Conservation (phyloP, 2,113 vertebrate genomes). For the Chelonoidis abingdonii region DNA sequence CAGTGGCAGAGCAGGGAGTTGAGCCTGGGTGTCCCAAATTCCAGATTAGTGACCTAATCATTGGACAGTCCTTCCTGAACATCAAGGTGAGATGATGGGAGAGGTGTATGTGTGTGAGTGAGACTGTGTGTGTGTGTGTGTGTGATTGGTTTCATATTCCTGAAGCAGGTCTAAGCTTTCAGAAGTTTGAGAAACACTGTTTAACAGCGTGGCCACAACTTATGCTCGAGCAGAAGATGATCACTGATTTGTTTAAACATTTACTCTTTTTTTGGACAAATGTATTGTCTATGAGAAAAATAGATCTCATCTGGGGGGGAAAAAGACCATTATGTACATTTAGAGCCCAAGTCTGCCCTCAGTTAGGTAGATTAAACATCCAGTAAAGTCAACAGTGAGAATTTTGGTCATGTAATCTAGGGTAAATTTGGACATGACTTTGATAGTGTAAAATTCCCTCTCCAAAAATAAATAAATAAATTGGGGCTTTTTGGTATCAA, state of each 20-base stretch:
- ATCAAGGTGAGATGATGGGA: background rate
- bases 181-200: background rate
- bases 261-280: background rate
- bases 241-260: background rate
- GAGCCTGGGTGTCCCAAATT: background rate
- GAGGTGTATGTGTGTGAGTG: background rate
- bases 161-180: background rate
- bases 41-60: background rate
- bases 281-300: background rate
- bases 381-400: background rate
- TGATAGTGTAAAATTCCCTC: background rate
- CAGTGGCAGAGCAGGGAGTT: background rate
- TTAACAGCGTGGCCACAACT: background rate
- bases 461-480: no score
- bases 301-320: background rate
- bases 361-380: background rate
- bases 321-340: background rate
- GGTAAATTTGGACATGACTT: background rate
- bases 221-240: background rate
- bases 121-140: no score
- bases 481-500: no score
- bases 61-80: background rate
- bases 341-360: background rate
- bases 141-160: background rate
- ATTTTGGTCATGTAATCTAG: background rate